Conservation (phyloP, 1,140 invertebrate species). For the Drosophila tsacasi region DNA sequence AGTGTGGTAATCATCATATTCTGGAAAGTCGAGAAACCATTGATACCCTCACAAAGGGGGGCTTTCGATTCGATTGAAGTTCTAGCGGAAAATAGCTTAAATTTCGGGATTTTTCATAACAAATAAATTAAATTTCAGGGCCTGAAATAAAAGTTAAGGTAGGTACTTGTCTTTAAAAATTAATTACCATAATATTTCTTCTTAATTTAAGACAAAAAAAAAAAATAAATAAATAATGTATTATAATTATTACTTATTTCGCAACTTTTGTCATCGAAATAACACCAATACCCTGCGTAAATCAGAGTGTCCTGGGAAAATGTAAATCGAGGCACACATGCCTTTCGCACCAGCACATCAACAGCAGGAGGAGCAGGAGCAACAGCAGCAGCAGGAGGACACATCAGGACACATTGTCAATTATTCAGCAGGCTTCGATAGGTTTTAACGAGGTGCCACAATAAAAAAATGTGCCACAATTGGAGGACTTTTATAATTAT, state of each 20-base stretch:
- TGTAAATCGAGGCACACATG: slow-evolving; percentile 34
- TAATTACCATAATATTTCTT: not conserved
- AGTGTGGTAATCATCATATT: slow-evolving; percentile 23
- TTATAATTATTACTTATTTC: too few relatives aligned
- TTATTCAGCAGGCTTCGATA: slow-evolving; percentile 38
- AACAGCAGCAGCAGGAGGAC: not conserved
- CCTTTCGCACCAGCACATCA: slow-evolving; percentile 39
- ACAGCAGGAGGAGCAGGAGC: not conserved
- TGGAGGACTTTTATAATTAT: slow-evolving; percentile 43
- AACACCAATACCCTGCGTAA: not conserved
- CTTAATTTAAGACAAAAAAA: not conserved
- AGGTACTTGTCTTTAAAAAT: not conserved
- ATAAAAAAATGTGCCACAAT: slow-evolving; percentile 37
- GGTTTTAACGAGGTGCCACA: slow-evolving; percentile 56
- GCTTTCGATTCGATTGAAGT: not conserved
- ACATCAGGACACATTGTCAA: slow-evolving; percentile 29
- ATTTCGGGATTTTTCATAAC: too few relatives aligned
- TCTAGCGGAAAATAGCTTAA: too few relatives aligned
- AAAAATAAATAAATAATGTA: too few relatives aligned
- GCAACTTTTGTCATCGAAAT: not conserved
- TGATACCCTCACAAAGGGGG: not conserved
- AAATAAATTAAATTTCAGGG: not conserved
- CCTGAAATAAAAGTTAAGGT: too few relatives aligned
- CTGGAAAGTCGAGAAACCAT: not conserved
- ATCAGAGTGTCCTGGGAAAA: slow-evolving; percentile 30